Conservation (phyloP, 1,140 invertebrate genomes). For the Polypedilum pembai region DNA sequence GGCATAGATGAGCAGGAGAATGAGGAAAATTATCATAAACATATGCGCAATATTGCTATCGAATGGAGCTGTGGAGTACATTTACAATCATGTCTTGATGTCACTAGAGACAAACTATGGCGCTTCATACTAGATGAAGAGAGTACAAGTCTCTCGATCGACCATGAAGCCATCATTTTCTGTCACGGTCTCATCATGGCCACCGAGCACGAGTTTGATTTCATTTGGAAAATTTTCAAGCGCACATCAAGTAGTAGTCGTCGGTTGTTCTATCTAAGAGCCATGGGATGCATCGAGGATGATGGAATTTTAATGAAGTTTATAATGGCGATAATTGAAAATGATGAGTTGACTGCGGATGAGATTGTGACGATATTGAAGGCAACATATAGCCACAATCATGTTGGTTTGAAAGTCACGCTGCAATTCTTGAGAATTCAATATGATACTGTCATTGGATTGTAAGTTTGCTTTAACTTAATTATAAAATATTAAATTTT, state of each 20-base stretch:
- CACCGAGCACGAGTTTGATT: neutral
- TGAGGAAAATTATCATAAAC: slow-evolving; percentile 9
- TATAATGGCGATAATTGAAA: slow-evolving; percentile 22
- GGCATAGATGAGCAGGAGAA: neutral
- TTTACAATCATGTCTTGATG: slow-evolving; percentile 12
- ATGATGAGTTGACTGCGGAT: neutral
- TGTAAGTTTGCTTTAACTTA: neutral
- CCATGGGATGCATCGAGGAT: slow-evolving; percentile 2
- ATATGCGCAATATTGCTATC: neutral
- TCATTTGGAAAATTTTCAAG: slow-evolving; percentile 13
- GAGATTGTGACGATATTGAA: neutral
- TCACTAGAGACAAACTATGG: neutral
- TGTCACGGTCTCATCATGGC: neutral
- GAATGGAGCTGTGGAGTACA: neutral
- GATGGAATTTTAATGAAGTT: slow-evolving; percentile 5
- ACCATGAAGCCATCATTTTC: neutral
- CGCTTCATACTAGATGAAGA: neutral
- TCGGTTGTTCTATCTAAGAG: neutral
- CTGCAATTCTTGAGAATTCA: neutral
- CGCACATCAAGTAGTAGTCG: neutral
- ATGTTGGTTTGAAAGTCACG: neutral
- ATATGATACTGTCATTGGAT: neutral
- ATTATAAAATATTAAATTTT: neutral
- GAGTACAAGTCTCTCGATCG: neutral
- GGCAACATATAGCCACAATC: neutral